Evolutionary conservation across 2,888 invertebrate species (phyloP).

Genomic region (Tetranychus truncatus): DNA sequence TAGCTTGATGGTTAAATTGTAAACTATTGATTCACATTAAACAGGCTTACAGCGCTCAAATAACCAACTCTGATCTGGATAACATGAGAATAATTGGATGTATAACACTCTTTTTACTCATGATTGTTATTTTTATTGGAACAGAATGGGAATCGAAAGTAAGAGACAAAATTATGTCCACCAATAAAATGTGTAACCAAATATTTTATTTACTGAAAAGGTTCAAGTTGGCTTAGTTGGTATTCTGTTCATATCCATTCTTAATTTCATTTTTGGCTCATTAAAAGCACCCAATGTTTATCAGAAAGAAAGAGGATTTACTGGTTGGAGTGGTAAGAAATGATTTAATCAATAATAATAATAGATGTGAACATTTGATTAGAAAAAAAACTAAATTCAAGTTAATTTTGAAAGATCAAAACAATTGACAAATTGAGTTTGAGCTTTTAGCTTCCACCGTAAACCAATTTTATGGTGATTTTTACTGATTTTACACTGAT

Average conservation of each 20-base stretch:
- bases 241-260: neutral
- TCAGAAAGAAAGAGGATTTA: neutral
- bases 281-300: neutral
- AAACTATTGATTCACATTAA: neutral
- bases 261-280: neutral
- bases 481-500: too few relatives aligned
- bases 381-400: too few relatives aligned
- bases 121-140: conserved; percentile 70
- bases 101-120: conserved; percentile 56
- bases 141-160: conserved; percentile 59
- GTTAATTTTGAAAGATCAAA: too few relatives aligned
- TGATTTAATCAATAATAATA: neutral
- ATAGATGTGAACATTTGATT: too few relatives aligned
- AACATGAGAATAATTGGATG: conserved; percentile 68
- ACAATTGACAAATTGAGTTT: too few relatives aligned
- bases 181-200: conserved; percentile 40
- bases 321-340: conserved; percentile 2
- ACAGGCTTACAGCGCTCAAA: neutral
- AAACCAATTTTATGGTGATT: too few relatives aligned
- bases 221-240: conserved; percentile 49
- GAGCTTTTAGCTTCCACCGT: too few relatives aligned
- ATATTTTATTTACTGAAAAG: conserved; percentile 79
- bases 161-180: neutral
- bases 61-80: conserved; percentile 39
- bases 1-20: neutral